Percentiles rank a stretch among this genome's conserved stretches.
These are phyloP conservation scores for Oligia fasciuncula DNA, from an alignment of 2,888 invertebrate species.

Conservation along the genomic window DNA sequence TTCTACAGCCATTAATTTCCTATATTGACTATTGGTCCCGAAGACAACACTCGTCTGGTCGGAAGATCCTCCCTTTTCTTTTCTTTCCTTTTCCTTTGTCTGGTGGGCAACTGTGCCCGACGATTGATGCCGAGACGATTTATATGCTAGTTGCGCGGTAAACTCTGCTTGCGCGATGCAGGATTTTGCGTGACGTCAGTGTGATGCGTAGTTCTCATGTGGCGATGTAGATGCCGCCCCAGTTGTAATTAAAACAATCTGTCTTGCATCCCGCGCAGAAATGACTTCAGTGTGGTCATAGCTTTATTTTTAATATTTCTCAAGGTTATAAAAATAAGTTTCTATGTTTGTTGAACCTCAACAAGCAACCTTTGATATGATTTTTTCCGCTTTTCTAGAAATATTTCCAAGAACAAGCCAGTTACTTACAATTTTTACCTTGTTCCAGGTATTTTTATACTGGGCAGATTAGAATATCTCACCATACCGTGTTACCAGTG, in stretches of 20 bases:
- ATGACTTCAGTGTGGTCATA: not conserved
- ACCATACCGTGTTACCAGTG: constrained; percentile 95
- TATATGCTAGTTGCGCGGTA: not conserved
- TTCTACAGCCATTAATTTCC: too few relatives aligned
- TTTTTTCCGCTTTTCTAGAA: not conserved
- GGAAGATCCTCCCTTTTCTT: not conserved
- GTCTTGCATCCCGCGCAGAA: not conserved
- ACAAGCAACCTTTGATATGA: not conserved
- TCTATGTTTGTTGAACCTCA: not conserved
- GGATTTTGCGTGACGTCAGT: not conserved
- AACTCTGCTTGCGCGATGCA: not conserved
- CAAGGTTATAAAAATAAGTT: not conserved
- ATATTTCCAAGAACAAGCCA: not conserved
- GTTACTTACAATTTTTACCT: constrained; percentile 5
- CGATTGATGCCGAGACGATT: not conserved
- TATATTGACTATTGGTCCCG: too few relatives aligned
- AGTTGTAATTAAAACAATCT: not conserved
- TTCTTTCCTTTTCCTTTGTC: too few relatives aligned
- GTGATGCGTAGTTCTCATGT: not conserved
- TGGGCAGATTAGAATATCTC: constrained; percentile 96
- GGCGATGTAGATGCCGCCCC: not conserved
- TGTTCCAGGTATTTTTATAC: constrained; percentile 94
- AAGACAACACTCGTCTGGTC: too few relatives aligned
- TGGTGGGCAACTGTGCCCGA: not conserved
- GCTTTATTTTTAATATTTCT: not conserved